Conservation (phyloP, 1,140 invertebrate genomes). For the Trichoplusia ni region DNA sequence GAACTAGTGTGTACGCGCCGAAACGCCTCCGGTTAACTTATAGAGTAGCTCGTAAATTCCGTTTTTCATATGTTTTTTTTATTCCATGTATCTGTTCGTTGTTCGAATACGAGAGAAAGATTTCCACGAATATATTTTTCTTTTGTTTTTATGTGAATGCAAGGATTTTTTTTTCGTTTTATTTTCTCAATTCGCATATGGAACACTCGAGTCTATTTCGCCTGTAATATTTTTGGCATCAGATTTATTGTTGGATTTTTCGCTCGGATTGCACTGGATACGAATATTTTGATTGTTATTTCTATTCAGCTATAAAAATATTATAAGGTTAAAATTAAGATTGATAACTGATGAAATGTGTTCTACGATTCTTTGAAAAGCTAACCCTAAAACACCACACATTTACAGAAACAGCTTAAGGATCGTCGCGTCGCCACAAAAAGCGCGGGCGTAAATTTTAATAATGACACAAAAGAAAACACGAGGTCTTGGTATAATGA, state of each 20-base stretch:
- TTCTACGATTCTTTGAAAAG: no score
- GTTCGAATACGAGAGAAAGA: neutral
- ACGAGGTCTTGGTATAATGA: constrained; percentile 32
- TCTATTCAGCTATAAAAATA: no score
- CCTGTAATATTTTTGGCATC: no score
- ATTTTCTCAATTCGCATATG: no score
- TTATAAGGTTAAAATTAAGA: no score
- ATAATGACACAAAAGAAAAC: constrained; percentile 36
- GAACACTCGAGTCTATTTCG: no score
- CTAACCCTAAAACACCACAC: neutral
- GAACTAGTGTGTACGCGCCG: constrained; percentile 13
- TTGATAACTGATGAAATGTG: no score
- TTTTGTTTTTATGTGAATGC: neutral
- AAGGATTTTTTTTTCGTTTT: neutral
- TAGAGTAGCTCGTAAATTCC: constrained; percentile 1
- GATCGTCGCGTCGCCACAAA: neutral
- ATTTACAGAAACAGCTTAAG: neutral
- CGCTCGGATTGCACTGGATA: no score
- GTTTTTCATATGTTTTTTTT: neutral
- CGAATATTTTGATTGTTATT: no score
- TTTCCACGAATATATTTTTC: constrained; percentile 7
- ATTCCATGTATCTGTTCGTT: constrained; percentile 5
- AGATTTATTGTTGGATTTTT: no score
- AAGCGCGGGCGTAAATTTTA: constrained; percentile 26
- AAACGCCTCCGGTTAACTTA: constrained; percentile 13